Evolutionary conservation across 2,888 invertebrate species (phyloP), one percentile per base, ranked within the genome.

Genomic region (Tipula unca): DNA sequence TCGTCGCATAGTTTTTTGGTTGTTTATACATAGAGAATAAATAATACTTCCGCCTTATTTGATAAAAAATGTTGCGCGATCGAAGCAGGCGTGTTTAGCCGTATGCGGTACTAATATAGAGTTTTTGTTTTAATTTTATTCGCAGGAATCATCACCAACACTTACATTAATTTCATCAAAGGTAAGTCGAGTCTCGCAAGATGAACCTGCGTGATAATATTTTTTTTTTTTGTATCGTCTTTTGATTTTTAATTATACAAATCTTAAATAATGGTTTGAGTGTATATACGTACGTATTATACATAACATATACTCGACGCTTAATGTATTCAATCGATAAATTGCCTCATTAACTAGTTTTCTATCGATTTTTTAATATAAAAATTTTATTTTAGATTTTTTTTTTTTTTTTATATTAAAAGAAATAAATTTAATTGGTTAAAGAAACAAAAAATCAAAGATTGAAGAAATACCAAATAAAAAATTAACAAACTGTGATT

Each of bases 91-190:
- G 4, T 32, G 0, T 32, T 14, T 84, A 35, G 2, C 17, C 25
- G 20, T 32, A 35, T 8, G 20, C 17, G 17, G 35, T 84, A 84
- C 84, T 25, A 25, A 69, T 69, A 69, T 17, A 39, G 39, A 35
- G 32, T 84, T 84, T 84, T n/a, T 84, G 36, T 84, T 29, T 42
- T 85, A 39, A 85, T 83, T 82, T 85, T 92, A 93, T 92, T 93
- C 93, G 89, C 94, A 95, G 95, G 94, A 94, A 92, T 94, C 94
- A 90, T 94, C 95, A 91, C 95, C 95, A 90, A 94, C 94, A 92
- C 93, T 95, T 93, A 94, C 94, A 92, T 93, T 94, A 90, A 93
- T 94, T 91, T 94, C 95, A 92, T 94, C 94, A 91, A 95, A 95
- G 94, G 95, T 95, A 93, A 94, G 94, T 92, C 88, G 25, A 25